A percentile compares a stretch with the other conserved stretches of the same genome.
Conservation (phyloP, 2,797 vertebrate genomes). For the Discoglossus pictus region DNA sequence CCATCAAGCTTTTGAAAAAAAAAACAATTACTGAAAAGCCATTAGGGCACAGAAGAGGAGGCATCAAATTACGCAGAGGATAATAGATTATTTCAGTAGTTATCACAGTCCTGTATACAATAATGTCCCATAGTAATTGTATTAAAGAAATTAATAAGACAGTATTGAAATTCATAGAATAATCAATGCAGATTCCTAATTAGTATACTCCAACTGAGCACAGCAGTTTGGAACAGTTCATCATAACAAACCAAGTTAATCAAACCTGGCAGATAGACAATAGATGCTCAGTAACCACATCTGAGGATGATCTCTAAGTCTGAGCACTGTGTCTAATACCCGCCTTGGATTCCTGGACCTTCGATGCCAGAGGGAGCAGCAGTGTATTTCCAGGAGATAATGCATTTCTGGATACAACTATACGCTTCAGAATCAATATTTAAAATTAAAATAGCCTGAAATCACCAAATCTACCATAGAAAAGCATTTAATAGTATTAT, state of each 20-base stretch:
- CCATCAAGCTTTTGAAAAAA: constrained; percentile 30
- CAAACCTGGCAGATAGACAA: not conserved
- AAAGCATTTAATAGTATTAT: too few species aligned
- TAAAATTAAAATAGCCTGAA: too few species aligned
- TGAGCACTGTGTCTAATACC: not conserved
- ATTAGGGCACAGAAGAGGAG: constrained; percentile 20
- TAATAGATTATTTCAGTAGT: constrained; percentile 23
- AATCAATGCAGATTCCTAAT: constrained; percentile 2
- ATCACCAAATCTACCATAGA: too few species aligned
- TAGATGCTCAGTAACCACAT: not conserved
- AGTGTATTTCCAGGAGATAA: too few species aligned
- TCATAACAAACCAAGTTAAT: not conserved
- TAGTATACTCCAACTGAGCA: not conserved
- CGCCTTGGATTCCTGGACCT: not conserved
- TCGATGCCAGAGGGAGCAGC: too few species aligned
- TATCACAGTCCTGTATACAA: constrained; percentile 24
- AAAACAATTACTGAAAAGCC: constrained; percentile 31
- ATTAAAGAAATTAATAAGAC: constrained; percentile 35
- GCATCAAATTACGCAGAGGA: constrained; percentile 25
- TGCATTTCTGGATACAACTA: too few species aligned
- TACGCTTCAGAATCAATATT: too few species aligned
- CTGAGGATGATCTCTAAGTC: not conserved
- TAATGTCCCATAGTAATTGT: constrained; percentile 13
- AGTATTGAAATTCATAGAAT: constrained; percentile 8
- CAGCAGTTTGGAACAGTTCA: not conserved